Percentiles rank a stretch among this genome's conserved stretches.
Evolutionary conservation across 1,140 invertebrate species (phyloP).

Genomic region (Ylistrum balloti): DNA sequence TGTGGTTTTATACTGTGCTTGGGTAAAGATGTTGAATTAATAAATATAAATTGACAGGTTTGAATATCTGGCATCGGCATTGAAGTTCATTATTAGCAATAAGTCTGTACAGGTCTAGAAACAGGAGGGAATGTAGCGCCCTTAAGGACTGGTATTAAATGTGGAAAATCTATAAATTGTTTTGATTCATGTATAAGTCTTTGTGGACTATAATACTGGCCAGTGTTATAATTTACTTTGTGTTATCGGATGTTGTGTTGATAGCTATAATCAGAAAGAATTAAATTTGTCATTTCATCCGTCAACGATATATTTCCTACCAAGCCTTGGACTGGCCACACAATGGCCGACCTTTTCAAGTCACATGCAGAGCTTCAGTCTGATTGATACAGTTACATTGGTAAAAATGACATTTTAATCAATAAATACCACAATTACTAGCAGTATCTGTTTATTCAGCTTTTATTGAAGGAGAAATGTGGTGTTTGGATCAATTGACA

Average conservation of each 20-base stretch:
- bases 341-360: neutral
- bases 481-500: constrained; percentile 49
- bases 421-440: constrained; percentile 52
- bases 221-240: constrained; percentile 53
- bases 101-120: neutral
- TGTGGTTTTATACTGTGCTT: neutral
- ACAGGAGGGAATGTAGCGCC: neutral
- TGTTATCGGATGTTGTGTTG: constrained; percentile 49
- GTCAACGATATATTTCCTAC: constrained; percentile 51
- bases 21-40: constrained; percentile 12
- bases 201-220: constrained; percentile 32
- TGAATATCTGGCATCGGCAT: neutral
- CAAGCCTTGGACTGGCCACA: neutral
- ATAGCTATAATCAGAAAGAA: constrained; percentile 54
- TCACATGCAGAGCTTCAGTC: constrained; percentile 1
- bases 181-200: constrained; percentile 41
- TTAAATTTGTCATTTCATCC: constrained; percentile 57
- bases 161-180: neutral
- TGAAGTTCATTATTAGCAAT: neutral
- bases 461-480: constrained; percentile 53
- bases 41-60: constrained; percentile 22
- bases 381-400: constrained; percentile 53
- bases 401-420: constrained; percentile 57
- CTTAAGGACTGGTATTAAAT: neutral
- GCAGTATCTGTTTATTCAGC: constrained; percentile 47